phyloP scores from a whole-genome alignment of 2,888 invertebrate species.

The Caenorhabditis panamensis region DNA sequence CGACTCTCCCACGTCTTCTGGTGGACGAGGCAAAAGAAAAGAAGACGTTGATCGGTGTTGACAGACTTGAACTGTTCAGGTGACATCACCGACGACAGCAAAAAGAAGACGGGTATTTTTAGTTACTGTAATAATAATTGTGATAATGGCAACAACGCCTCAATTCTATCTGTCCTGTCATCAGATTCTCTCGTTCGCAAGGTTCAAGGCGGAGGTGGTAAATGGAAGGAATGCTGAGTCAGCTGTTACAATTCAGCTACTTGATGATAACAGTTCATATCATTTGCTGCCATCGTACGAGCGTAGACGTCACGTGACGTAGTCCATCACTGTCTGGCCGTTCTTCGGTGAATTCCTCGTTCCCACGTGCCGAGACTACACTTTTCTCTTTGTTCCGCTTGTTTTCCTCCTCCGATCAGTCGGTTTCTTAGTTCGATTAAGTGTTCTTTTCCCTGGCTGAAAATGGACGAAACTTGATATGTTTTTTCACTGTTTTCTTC shows the following conservation, averaged over 20 bases:
- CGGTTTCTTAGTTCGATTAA: background rate
- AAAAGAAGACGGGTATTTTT: background rate
- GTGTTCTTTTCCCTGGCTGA: background rate
- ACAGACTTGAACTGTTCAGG: conserved; percentile 9
- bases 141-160: no score
- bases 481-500: conserved; percentile 7
- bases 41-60: conserved; percentile 10
- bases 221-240: background rate
- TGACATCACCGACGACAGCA: conserved; percentile 1
- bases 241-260: no score
- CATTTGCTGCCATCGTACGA: background rate
- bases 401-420: background rate
- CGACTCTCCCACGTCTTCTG: conserved; percentile 1
- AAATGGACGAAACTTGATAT: background rate
- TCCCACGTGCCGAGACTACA: background rate
- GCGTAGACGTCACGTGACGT: background rate
- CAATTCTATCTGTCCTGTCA: no score
- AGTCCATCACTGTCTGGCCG: background rate
- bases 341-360: background rate
- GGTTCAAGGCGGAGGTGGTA: no score
- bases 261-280: background rate
- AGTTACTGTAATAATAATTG: background rate
- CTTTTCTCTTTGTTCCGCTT: background rate
- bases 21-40: background rate
- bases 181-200: no score